Conservation (phyloP, 2,113 vertebrate genomes). For the Anguilla japonica region DNA sequence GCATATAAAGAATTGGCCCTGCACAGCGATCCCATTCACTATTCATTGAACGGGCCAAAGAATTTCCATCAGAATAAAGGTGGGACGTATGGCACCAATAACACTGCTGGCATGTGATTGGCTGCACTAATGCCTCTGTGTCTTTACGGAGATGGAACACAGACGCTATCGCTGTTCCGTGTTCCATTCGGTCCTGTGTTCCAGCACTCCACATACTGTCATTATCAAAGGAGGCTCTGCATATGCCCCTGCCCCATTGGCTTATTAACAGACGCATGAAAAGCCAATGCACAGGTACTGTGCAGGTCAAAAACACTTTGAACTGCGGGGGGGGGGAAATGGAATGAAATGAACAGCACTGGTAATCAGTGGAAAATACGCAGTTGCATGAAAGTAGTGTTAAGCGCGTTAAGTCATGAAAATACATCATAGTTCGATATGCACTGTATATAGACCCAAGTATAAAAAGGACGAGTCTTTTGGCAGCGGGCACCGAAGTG, state of each 20-base stretch:
- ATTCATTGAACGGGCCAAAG: not conserved
- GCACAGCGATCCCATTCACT: no score
- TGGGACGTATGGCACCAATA: not conserved
- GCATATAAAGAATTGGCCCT: no score
- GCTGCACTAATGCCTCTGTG: not conserved
- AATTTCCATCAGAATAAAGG: not conserved
- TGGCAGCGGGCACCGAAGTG: not conserved
- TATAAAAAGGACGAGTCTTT: not conserved
- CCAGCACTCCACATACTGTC: not conserved
- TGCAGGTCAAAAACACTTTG: not conserved
- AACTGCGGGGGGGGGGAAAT: not conserved
- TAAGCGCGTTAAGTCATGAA: not conserved
- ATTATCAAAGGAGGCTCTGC: not conserved
- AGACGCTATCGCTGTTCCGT: not conserved
- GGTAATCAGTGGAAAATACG: not conserved
- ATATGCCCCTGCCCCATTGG: not conserved
- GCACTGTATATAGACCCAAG: not conserved
- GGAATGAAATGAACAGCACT: not conserved
- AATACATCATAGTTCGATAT: not conserved
- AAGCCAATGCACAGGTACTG: not conserved
- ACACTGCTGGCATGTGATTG: not conserved
- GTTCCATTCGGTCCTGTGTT: not conserved
- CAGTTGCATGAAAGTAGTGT: not conserved
- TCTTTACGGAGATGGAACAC: not conserved
- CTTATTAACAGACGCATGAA: not conserved